phyloP scores from a whole-genome alignment of 2,888 invertebrate species.

The Lepidonotus clava region DNA sequence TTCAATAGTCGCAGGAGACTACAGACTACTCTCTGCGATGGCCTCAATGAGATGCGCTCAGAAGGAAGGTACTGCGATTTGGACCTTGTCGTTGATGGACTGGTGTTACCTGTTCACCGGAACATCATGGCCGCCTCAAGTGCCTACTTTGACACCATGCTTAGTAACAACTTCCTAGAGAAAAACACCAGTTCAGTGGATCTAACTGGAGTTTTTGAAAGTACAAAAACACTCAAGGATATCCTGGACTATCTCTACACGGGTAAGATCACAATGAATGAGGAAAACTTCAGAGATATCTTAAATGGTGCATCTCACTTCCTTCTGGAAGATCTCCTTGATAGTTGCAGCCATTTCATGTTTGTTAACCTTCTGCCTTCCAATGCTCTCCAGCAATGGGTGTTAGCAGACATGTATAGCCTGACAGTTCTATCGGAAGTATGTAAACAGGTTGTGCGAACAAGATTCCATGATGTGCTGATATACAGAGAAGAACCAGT shows the following conservation, averaged over 20 bases:
- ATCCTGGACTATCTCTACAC: conserved; percentile 35
- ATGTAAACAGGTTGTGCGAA: background rate
- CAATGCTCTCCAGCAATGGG: conserved; percentile 16
- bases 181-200: conserved; percentile 2
- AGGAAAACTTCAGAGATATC: conserved; percentile 1
- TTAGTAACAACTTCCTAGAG: conserved; percentile 19
- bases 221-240: background rate
- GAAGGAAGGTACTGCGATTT: conserved; percentile 12
- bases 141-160: conserved; percentile 35
- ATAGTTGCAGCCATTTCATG: conserved; percentile 22
- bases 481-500: background rate
- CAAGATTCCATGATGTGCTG: conserved; percentile 18
- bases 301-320: conserved; percentile 26
- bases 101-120: background rate
- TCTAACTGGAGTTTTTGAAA: background rate
- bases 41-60: background rate
- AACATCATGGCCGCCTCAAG: background rate
- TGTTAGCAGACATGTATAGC: conserved; percentile 30
- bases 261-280: background rate
- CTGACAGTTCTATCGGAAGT: background rate
- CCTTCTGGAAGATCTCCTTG: background rate
- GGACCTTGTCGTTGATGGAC: background rate
- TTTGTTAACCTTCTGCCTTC: conserved; percentile 7
- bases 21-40: background rate
- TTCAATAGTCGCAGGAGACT: background rate